Evolutionary conservation across 2,888 invertebrate species (phyloP).

Genomic region (Osmoderma eremita): DNA sequence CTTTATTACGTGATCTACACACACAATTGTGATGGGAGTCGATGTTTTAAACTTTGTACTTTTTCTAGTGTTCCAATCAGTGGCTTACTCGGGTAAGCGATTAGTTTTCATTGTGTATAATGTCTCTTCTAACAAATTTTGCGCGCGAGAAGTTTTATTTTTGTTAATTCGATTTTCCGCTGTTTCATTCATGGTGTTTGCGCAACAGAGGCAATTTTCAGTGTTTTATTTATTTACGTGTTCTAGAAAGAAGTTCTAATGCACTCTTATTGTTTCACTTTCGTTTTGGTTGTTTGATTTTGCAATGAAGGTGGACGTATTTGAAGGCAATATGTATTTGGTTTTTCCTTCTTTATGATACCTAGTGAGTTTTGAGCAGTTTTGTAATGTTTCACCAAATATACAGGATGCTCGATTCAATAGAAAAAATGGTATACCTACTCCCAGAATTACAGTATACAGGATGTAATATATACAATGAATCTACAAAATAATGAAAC

Average conservation of each 20-base stretch:
- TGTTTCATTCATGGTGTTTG: slow-evolving; percentile 20
- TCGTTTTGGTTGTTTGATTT: background rate
- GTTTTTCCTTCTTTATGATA: background rate
- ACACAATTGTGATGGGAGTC: background rate
- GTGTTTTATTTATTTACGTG: no score
- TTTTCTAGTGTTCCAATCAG: slow-evolving; percentile 90
- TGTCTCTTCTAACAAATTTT: slow-evolving; percentile 33
- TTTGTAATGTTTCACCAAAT: background rate
- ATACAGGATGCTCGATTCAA: no score
- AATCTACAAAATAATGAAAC: no score
- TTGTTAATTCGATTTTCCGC: slow-evolving; percentile 16
- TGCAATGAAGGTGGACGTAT: background rate
- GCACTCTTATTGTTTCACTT: background rate
- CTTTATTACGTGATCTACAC: background rate
- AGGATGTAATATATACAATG: no score
- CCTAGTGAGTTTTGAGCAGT: no score
- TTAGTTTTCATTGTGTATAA: slow-evolving; percentile 32
- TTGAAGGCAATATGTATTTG: background rate
- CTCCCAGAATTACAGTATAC: no score
- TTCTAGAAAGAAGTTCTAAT: no score
- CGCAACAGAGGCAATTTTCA: slow-evolving; percentile 1
- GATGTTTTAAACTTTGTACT: slow-evolving; percentile 59
- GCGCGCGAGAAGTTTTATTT: slow-evolving; percentile 16
- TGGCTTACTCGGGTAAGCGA: slow-evolving; percentile 94
- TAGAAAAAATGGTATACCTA: no score